phyloP scores from a whole-genome alignment of 1,140 invertebrate species.

The Aphelenchoides avenae region DNA sequence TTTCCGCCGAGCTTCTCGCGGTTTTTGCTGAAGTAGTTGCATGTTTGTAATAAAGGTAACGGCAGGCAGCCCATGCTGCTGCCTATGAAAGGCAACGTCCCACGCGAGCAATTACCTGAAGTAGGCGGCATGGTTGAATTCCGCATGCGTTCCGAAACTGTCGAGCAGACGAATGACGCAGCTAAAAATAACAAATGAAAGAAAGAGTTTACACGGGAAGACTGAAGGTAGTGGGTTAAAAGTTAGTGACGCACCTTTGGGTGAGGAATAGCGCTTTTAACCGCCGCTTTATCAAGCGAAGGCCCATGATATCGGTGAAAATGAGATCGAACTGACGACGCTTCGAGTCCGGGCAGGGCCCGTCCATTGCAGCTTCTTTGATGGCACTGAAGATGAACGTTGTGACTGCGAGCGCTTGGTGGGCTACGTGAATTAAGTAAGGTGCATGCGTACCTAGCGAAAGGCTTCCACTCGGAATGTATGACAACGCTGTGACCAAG shows the following conservation, averaged over 20 bases:
- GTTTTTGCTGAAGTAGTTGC: too few relatives aligned
- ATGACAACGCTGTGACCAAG: slow-evolving; percentile 62
- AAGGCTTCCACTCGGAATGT: slow-evolving; percentile 55
- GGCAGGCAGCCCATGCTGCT: too few relatives aligned
- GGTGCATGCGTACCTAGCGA: not conserved
- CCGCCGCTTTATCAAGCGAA: slow-evolving; percentile 59
- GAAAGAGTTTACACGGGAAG: not conserved
- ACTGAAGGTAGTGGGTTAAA: not conserved
- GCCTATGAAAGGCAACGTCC: too few relatives aligned
- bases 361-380: not conserved
- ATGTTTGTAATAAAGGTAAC: too few relatives aligned
- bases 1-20: slow-evolving; percentile 45
- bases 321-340: slow-evolving; percentile 48
- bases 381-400: not conserved
- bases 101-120: too few relatives aligned
- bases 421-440: not conserved
- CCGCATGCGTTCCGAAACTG: slow-evolving; percentile 63
- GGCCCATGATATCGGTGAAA: slow-evolving; percentile 61
- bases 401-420: not conserved
- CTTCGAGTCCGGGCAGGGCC: not conserved
- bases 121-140: slow-evolving; percentile 57
- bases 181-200: slow-evolving; percentile 42
- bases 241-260: slow-evolving; percentile 51
- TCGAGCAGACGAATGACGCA: slow-evolving; percentile 62
- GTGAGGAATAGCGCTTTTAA: slow-evolving; percentile 57